Base-by-base conservation (phyloP, 2,113 vertebrate genomes). In the Isichthys henryi region DNA sequence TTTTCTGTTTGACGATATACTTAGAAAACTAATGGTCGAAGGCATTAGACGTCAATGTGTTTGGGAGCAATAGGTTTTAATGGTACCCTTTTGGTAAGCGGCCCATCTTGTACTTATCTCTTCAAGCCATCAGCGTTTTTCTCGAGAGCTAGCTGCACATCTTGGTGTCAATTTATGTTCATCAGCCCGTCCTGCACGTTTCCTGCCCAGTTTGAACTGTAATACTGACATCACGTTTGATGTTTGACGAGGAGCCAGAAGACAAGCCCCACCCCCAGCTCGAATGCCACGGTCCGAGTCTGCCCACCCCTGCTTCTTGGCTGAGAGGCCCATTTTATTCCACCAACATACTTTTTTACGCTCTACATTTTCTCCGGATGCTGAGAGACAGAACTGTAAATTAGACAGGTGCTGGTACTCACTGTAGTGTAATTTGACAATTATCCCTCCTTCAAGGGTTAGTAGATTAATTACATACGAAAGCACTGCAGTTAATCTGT, bases 391-490 rank as follows among this genome's bases (percentile, higher is more conserved):
- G 85, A 21, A 87, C 45, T n/a, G 31, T 39, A 87, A 35, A 87
- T 87, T 31, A 87, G 13, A 56, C 43, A 31, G 27, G 49, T 56
- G 85, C 48, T 52, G 39, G 82, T 56, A 3, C 5, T 56, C 27
- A 53, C 50, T 56, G 85, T 53, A 53, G n/a, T 15, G 49, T 53
- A 19, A 87, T 53, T 56, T 53, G 48, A 87, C 56, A 53, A n/a
- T 87, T 53, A 52, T 87, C 27, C 85, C 27, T 87, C 85, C 50
- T 87, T 53, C 85, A 53, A 45, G 74, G 70, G 35, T 89, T 82
- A 80, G 27, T 89, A 39, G 70, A 53, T 21, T 50, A 49, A 83
- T 70, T 85, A 86, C 83, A 66, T 86, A 70, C 49, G 5, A 62
- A 74, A 48, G 52, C 82, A 19, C 6, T 89, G 19, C 17, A 43